Evolutionary conservation across 2,888 invertebrate genomes (phyloP).

Genomic region (Callimorpha dominula): DNA sequence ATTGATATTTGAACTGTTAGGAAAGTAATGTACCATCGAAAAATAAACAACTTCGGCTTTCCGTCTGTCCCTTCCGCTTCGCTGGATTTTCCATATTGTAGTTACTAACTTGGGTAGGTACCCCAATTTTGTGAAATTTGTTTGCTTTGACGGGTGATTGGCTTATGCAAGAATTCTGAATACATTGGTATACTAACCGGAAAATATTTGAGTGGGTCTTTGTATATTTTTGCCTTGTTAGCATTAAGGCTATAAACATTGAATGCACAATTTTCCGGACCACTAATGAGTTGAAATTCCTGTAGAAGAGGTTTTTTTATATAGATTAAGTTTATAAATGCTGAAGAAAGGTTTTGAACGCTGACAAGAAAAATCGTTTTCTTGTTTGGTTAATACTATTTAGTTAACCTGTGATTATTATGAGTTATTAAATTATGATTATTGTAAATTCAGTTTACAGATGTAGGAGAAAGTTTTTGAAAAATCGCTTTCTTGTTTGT

Average conservation of each 20-base stretch:
- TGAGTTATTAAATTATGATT: no score
- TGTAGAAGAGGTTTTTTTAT: not conserved
- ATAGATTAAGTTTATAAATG: not conserved
- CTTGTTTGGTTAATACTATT: no score
- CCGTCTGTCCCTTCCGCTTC: conserved; percentile 71
- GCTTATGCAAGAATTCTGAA: conserved; percentile 43
- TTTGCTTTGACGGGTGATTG: conserved; percentile 71
- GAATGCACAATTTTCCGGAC: not conserved
- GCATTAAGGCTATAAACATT: not conserved
- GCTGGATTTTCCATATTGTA: conserved; percentile 69
- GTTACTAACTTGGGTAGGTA: conserved; percentile 35
- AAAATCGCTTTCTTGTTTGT: no score
- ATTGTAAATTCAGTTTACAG: no score
- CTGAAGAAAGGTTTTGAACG: not conserved
- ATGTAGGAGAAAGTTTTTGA: no score
- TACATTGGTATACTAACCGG: conserved; percentile 20
- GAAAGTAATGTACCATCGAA: conserved; percentile 51
- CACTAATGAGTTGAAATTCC: not conserved
- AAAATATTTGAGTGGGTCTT: conserved; percentile 21
- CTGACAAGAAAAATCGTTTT: no score
- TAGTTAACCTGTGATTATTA: no score
- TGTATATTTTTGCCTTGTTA: conserved; percentile 22
- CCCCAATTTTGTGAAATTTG: conserved; percentile 70
- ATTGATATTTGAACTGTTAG: conserved; percentile 64
- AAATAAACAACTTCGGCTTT: conserved; percentile 70